Conservation (phyloP, 2,113 vertebrate genomes). For the Nothocercus nigrocapillus region DNA sequence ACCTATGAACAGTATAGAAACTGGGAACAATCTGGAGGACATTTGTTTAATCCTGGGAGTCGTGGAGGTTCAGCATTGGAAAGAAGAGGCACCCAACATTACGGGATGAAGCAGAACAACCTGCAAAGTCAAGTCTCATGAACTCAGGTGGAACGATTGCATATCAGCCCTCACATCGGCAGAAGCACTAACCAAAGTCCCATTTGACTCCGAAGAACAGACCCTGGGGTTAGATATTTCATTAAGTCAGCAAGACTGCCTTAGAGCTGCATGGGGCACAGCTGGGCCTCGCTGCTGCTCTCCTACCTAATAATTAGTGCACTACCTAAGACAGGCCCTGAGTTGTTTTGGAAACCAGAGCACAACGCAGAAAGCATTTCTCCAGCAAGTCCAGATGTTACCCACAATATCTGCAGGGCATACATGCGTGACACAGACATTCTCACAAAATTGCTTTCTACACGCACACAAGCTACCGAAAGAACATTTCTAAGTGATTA, state of each 20-base stretch:
- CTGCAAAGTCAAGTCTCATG: background rate
- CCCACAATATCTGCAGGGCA: background rate
- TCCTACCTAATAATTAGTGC: background rate
- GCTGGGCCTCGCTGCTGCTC: background rate
- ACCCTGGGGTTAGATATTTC: background rate
- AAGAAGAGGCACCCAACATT: background rate
- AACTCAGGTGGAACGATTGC: background rate
- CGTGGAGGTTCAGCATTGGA: background rate
- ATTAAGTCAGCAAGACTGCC: background rate
- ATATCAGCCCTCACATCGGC: background rate
- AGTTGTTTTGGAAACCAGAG: background rate
- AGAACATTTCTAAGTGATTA: background rate
- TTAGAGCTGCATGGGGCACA: background rate
- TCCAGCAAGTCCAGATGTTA: background rate
- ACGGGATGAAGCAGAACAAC: background rate
- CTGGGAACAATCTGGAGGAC: background rate
- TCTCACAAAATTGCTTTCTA: background rate
- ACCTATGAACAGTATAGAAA: background rate
- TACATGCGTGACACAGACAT: accelerated
- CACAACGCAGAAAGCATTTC: background rate
- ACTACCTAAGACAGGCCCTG: background rate
- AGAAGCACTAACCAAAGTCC: background rate
- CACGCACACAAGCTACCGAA: background rate
- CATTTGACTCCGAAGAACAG: background rate
- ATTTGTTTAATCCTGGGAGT: background rate